Evolutionary conservation across 1,140 invertebrate species (phyloP).

Genomic region (Phenacoccus solenopsis): DNA sequence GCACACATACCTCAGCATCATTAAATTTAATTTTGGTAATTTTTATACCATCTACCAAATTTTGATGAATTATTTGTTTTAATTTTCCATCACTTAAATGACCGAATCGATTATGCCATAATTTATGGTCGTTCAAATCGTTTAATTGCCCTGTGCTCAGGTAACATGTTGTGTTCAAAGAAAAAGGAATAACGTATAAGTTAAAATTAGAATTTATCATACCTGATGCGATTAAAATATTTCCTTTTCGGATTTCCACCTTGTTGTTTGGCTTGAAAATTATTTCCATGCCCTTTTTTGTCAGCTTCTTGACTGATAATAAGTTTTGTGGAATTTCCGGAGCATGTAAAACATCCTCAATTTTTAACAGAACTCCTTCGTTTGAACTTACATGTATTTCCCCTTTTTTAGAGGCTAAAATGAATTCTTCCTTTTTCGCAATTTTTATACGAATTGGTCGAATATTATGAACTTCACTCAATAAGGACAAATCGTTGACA

Average conservation of each 20-base stretch:
- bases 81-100: slow-evolving; percentile 17
- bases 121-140: neutral
- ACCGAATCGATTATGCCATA: slow-evolving; percentile 13
- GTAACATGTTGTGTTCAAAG: neutral
- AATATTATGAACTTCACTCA: neutral
- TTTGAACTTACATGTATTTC: neutral
- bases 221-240: neutral
- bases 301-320: slow-evolving; percentile 6
- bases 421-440: slow-evolving; percentile 4
- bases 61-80: slow-evolving; percentile 4
- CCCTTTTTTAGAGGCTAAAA: neutral
- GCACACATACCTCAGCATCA: neutral
- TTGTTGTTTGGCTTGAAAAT: neutral
- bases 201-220: neutral
- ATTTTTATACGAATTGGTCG: slow-evolving; percentile 3
- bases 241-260: neutral
- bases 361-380: neutral
- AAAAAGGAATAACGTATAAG: slow-evolving; percentile 16
- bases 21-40: neutral
- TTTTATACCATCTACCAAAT: slow-evolving; percentile 6
- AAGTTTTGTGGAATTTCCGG: slow-evolving; percentile 9
- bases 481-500: neutral
- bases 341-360: slow-evolving; percentile 3
- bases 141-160: too few species aligned
- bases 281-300: slow-evolving; percentile 7